phyloP scores from a whole-genome alignment of 2,797 vertebrate genomes.

The Sternotherus odoratus region DNA sequence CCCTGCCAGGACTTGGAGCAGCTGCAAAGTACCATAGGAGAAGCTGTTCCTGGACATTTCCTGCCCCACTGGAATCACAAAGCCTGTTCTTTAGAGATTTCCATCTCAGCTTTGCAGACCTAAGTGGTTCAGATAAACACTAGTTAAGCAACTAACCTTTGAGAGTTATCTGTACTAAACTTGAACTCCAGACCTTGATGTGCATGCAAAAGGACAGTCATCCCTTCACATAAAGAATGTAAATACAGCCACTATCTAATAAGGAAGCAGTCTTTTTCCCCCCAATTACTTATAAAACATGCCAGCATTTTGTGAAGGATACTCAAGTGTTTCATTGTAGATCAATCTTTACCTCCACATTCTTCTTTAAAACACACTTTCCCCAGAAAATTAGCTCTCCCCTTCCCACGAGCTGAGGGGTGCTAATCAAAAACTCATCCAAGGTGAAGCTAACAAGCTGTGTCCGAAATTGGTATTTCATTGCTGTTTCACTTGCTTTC shows the following conservation, averaged over 20 bases:
- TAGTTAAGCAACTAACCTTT: neutral
- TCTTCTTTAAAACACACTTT: neutral
- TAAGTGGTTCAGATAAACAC: conserved; percentile 7
- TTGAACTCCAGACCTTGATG: neutral
- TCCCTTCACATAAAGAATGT: neutral
- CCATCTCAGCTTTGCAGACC: neutral
- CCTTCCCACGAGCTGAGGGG: neutral
- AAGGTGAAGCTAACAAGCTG: neutral
- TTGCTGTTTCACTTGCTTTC: neutral
- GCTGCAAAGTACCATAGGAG: neutral
- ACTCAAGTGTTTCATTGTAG: neutral
- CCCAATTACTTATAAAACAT: neutral
- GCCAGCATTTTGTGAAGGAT: neutral
- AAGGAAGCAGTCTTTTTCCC: neutral
- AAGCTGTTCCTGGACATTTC: neutral
- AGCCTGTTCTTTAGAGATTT: neutral
- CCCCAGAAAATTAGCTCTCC: neutral
- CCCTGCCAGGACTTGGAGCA: neutral
- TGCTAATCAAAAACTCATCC: neutral
- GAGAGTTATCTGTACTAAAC: neutral
- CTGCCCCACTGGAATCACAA: neutral
- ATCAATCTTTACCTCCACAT: neutral
- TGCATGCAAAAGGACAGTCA: neutral
- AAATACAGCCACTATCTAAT: conserved; percentile 10
- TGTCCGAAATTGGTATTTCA: neutral